Evolutionary conservation across 2,113 vertebrate species (phyloP).

Genomic region (Apodemus sylvaticus): DNA sequence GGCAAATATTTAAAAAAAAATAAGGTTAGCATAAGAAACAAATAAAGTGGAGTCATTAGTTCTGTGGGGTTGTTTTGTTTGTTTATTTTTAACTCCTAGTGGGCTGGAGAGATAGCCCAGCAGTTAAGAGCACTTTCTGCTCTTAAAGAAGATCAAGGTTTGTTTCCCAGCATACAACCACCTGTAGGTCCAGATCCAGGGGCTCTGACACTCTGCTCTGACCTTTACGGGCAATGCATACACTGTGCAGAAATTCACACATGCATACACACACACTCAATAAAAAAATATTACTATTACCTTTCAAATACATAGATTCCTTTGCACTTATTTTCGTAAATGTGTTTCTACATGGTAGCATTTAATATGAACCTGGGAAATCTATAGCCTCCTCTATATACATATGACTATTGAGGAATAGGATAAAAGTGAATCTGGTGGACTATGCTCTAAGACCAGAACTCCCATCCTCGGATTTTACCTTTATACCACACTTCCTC

Average conservation of each 20-base stretch:
- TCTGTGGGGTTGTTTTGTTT: no score
- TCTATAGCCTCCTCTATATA: neutral
- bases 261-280: neutral
- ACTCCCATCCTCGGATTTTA: neutral
- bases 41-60: constrained; percentile 4
- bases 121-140: neutral
- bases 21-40: constrained; percentile 43
- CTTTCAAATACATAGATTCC: constrained; percentile 21
- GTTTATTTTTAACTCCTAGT: neutral
- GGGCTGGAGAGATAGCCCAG: neutral
- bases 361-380: neutral
- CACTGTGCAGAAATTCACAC: neutral
- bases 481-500: neutral
- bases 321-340: constrained; percentile 6
- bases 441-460: neutral
- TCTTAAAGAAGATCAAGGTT: neutral
- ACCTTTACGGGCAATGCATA: neutral
- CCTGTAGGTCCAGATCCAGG: neutral
- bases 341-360: neutral
- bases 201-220: neutral
- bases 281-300: neutral
- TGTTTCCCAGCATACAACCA: neutral
- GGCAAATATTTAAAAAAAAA: constrained; percentile 35
- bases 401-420: neutral
- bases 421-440: neutral